Base-by-base conservation (phyloP, 2,113 vertebrate genomes). In the Triplophysa dalaica region DNA sequence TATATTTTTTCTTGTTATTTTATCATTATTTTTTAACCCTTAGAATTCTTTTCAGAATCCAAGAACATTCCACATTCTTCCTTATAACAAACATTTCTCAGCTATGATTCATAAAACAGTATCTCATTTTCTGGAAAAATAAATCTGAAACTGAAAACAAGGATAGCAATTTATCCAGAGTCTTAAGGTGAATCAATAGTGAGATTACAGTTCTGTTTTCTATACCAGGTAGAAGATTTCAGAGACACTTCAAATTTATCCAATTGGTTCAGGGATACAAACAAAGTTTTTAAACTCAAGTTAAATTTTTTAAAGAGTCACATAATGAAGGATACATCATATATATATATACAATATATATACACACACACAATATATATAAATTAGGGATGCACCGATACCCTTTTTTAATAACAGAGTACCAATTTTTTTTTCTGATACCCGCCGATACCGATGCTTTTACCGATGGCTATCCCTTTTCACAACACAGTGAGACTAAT, bases 141-240 rank as follows among this genome's bases (percentile, higher is more conserved):
- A 16, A 17, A 17, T 0, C 50, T 52, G n/a, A 9, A 16, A 16
- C 4, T 19, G 8, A 13, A 67, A 67, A 21, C 7, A 67, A 43
- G n/a, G 38, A 67, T 19, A 67, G 0, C 67, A 17, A 50, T 70
- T 22, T 56, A 56, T 72, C 52, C 52, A 72, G 29, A 62, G 54
- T 76, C 8, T 43, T 77, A 29, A 43, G 29, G 65, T 41, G 66
- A 68, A 62, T 52, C 52, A 68, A 29, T 58, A 58, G 17, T 41
- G 52, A 69, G 70, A 68, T 68, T 22, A 56, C 60, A 54, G 11
- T 60, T 41, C 21, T 21, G 24, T 29, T 19, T 58, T 75, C 50
- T 12, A 70, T 54, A 70, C 58, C 41, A 13, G 11, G 16, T 45
- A 70, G 45, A 22, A 70, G 14, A 22, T 50, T 69, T 26, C 1